Evolutionary conservation across 2,888 invertebrate genomes (phyloP).

Genomic region (Oxycera nigricornis): DNA sequence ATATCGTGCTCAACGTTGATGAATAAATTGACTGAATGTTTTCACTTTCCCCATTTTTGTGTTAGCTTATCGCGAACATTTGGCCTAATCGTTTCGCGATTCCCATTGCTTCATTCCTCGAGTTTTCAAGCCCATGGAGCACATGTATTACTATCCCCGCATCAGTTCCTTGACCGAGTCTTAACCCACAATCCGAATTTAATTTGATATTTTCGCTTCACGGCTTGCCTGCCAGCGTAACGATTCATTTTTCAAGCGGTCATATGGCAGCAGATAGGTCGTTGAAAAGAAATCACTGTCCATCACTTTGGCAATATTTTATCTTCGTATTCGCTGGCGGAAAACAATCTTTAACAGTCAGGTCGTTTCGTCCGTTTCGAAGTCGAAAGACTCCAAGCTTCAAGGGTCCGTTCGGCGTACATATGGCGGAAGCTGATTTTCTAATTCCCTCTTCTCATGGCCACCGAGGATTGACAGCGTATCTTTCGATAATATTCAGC

Average conservation of each 20-base stretch:
- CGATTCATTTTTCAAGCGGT: background rate
- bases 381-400: background rate
- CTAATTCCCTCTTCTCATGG: background rate
- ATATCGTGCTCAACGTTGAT: too few species aligned
- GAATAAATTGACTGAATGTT: too few species aligned
- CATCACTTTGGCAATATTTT: conserved; percentile 28
- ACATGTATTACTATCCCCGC: too few species aligned
- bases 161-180: too few species aligned
- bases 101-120: too few species aligned
- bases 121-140: too few species aligned
- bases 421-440: conserved; percentile 3
- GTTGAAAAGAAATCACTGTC: conserved; percentile 33
- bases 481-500: conserved; percentile 37
- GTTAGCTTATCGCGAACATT: too few species aligned
- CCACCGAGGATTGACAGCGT: conserved; percentile 10
- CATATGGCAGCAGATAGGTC: background rate
- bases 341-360: conserved; percentile 17
- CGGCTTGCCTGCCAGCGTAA: background rate
- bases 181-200: background rate
- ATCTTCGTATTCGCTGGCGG: conserved; percentile 12
- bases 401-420: background rate
- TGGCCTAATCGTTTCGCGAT: too few species aligned
- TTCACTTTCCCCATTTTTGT: too few species aligned
- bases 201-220: background rate
- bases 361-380: too few species aligned